Conservation (phyloP, 2,797 vertebrate genomes). For the Gymnodraco acuticeps region DNA sequence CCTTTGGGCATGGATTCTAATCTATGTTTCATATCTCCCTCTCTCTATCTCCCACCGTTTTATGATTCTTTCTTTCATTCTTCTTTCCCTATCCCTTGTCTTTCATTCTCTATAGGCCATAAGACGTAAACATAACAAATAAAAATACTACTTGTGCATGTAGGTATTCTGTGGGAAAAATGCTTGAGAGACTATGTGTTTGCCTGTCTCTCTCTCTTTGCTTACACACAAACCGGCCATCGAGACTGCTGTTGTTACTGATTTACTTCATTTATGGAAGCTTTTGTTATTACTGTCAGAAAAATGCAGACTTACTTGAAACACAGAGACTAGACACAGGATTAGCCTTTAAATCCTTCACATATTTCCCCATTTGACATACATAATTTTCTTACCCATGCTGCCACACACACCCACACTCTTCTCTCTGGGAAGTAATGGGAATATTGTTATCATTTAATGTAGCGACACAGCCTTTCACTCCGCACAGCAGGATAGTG, state of each 20-base stretch:
- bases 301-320: slow-evolving; percentile 9
- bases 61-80: slow-evolving; percentile 36
- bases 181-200: not conserved
- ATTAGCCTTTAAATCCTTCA: slow-evolving; percentile 25
- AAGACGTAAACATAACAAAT: slow-evolving; percentile 11
- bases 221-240: not conserved
- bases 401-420: not conserved
- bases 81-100: slow-evolving; percentile 17
- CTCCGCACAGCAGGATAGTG: slow-evolving; percentile 15
- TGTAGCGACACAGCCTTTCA: slow-evolving; percentile 1
- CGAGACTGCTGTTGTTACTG: not conserved
- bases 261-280: slow-evolving; percentile 7
- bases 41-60: slow-evolving; percentile 48
- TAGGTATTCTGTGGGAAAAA: slow-evolving; percentile 3
- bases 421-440: slow-evolving; percentile 7
- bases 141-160: not conserved
- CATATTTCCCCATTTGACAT: slow-evolving; percentile 15
- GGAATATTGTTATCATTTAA: slow-evolving; percentile 24
- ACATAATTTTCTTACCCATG: not conserved
- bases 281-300: slow-evolving; percentile 14
- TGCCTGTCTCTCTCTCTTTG: not conserved
- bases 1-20: slow-evolving; percentile 82
- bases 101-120: slow-evolving; percentile 7
- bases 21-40: slow-evolving; percentile 83
- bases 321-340: slow-evolving; percentile 16